Evolutionary conservation across 2,888 invertebrate genomes (phyloP).

Genomic region (Brassicogethes aeneus): DNA sequence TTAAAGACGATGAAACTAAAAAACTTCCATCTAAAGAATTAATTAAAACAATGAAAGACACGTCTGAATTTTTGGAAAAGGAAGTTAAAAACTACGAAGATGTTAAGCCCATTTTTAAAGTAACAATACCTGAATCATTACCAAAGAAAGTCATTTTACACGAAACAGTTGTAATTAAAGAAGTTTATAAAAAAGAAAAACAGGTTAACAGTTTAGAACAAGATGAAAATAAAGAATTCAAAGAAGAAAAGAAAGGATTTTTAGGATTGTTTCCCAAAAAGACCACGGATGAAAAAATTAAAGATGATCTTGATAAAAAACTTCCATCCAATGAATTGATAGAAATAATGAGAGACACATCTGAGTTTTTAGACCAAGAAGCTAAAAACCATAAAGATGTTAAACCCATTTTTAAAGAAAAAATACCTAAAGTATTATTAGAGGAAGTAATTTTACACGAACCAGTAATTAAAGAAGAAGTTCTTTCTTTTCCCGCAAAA

Average conservation of each 20-base stretch:
- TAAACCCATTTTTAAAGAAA: background rate
- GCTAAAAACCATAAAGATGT: conserved; percentile 11
- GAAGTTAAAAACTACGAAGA: conserved; percentile 30
- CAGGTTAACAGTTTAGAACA: background rate
- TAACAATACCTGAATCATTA: conserved; percentile 2
- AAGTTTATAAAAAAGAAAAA: background rate
- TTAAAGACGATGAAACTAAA: no score
- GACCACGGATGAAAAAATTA: conserved; percentile 9
- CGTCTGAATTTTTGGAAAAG: conserved; percentile 17
- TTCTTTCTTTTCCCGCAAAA: background rate
- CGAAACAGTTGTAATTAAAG: background rate
- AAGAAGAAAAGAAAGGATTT: conserved; percentile 1
- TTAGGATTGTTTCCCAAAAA: conserved; percentile 16
- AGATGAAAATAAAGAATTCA: background rate
- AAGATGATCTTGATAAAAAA: background rate
- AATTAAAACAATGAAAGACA: conserved; percentile 1
- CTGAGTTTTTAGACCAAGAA: conserved; percentile 27
- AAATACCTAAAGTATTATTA: background rate
- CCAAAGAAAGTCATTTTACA: background rate
- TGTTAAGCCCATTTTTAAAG: conserved; percentile 19
- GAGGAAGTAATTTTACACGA: background rate
- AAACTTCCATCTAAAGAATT: background rate
- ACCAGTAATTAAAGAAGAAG: background rate
- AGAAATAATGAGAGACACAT: conserved; percentile 25
- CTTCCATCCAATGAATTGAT: conserved; percentile 21